These are phyloP conservation scores for Hylaeus anthracinus DNA, from an alignment of 1,140 invertebrate species.

Conservation along the genomic window DNA sequence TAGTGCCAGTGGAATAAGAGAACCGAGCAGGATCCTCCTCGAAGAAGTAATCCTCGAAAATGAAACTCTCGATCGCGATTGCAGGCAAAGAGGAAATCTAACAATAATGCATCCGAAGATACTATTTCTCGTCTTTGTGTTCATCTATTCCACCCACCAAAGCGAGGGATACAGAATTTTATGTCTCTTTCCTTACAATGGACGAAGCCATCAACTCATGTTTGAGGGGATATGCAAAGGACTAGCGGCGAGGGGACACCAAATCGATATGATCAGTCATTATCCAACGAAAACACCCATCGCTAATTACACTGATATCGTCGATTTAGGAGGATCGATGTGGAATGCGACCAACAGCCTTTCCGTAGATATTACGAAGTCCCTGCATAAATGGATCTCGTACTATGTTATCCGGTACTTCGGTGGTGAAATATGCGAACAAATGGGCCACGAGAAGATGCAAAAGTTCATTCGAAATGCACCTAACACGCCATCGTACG, in stretches of 20 bases:
- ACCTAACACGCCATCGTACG: constrained; percentile 67
- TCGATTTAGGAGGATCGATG: constrained; percentile 15
- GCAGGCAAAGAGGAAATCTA: neutral
- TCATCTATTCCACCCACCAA: too few species aligned
- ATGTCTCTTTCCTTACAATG: constrained; percentile 63
- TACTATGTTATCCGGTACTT: neutral
- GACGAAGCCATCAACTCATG: constrained; percentile 69
- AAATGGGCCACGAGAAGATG: constrained; percentile 37
- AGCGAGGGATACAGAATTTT: constrained; percentile 61
- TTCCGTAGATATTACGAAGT: neutral
- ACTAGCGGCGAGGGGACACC: constrained; percentile 69
- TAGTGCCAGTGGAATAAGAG: too few species aligned
- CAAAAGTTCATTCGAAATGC: constrained; percentile 64
- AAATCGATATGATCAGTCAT: constrained; percentile 67
- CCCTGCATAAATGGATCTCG: neutral
- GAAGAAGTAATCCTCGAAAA: too few species aligned
- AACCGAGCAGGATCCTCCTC: too few species aligned
- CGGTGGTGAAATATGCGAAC: constrained; percentile 43
- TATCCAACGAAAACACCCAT: constrained; percentile 51
- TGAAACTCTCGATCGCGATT: too few species aligned
- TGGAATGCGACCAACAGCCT: constrained; percentile 8
- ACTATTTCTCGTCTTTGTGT: neutral
- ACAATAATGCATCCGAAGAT: neutral
- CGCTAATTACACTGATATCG: constrained; percentile 65
- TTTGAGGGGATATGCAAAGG: constrained; percentile 67